phyloP scores from a whole-genome alignment of 2,797 vertebrate species.

The Vultur gryphus region DNA sequence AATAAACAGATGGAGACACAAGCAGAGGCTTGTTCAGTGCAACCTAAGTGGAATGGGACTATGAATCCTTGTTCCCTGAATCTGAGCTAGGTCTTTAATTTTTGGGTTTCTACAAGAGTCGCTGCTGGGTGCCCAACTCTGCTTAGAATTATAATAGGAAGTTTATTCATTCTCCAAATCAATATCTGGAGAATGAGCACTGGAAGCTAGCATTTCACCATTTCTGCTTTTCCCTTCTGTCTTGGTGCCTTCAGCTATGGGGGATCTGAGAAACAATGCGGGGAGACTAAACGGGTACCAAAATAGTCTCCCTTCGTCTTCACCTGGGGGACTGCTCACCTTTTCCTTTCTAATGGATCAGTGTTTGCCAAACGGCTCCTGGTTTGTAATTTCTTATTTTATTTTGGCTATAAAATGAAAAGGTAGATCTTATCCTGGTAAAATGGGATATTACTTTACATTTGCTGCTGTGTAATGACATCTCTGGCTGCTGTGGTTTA shows the following conservation, averaged over 20 bases:
- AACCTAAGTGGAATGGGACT: neutral
- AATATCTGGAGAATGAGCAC: neutral
- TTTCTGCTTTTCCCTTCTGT: neutral
- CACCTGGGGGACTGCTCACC: neutral
- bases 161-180: neutral
- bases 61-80: neutral
- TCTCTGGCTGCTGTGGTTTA: neutral
- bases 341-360: neutral
- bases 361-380: neutral
- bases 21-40: neutral
- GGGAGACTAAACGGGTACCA: neutral
- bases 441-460: neutral
- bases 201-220: neutral
- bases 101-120: neutral
- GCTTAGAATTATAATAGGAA: neutral
- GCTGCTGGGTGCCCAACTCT: neutral
- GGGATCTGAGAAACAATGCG: neutral
- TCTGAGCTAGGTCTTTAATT: neutral
- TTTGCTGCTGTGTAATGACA: neutral
- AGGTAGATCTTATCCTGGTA: neutral
- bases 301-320: neutral
- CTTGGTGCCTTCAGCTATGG: neutral
- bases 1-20: neutral
- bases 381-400: neutral
- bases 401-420: neutral